These are phyloP conservation scores for Pseudomyrmex flavicornis DNA, from an alignment of 1,140 invertebrate species.

Conservation along the genomic window DNA sequence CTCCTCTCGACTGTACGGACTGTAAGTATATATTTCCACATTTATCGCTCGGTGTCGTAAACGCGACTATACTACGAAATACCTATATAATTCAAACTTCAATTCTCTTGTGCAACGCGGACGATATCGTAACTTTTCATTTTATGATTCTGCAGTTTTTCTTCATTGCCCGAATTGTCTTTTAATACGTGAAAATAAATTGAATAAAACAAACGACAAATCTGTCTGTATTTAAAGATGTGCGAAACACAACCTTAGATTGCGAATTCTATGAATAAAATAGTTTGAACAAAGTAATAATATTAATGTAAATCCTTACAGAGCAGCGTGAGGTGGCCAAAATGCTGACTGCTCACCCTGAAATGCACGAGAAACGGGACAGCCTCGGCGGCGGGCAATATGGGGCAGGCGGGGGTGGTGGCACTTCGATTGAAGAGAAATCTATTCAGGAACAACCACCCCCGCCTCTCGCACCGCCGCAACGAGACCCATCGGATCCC, in stretches of 20 bases:
- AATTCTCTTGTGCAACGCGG: neutral
- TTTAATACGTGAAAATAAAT: too few relatives aligned
- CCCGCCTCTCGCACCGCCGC: conserved; percentile 78
- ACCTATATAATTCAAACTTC: neutral
- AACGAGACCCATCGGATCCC: conserved; percentile 81
- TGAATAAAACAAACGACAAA: too few relatives aligned
- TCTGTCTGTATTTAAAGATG: too few relatives aligned
- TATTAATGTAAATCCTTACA: conserved; percentile 62
- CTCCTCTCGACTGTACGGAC: conserved; percentile 82
- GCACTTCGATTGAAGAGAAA: conserved; percentile 79
- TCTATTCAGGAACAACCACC: conserved; percentile 79
- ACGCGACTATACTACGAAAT: neutral
- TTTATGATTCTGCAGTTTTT: too few relatives aligned
- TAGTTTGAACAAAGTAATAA: too few relatives aligned
- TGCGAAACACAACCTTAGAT: too few relatives aligned
- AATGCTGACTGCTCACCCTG: conserved; percentile 83
- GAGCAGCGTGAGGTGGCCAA: conserved; percentile 83
- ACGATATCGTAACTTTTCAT: too few relatives aligned
- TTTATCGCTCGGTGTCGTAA: neutral
- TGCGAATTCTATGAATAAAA: too few relatives aligned
- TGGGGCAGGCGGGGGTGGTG: conserved; percentile 81
- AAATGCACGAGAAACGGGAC: conserved; percentile 83
- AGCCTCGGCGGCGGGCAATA: conserved; percentile 79
- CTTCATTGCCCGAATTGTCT: too few relatives aligned
- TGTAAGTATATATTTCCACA: conserved; percentile 75